Conservation (phyloP, 2,888 invertebrate genomes). For the Polylopha cassiicola region DNA sequence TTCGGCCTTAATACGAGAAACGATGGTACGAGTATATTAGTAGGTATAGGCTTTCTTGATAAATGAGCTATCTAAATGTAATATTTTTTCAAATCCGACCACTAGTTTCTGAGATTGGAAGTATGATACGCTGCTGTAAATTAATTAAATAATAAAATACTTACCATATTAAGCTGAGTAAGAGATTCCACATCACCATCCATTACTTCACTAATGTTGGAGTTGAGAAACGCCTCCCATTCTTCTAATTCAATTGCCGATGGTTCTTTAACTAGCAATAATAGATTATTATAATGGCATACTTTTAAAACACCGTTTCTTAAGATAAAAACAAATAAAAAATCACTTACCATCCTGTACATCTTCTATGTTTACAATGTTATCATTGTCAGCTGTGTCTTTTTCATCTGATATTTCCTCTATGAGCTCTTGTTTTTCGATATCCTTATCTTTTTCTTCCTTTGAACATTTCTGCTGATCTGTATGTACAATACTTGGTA, state of each 20-base stretch:
- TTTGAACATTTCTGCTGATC: constrained; percentile 53
- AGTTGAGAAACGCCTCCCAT: constrained; percentile 89
- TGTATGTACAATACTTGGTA: constrained; percentile 43
- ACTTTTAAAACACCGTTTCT: too few species aligned
- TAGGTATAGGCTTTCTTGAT: too few species aligned
- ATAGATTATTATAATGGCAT: too few species aligned
- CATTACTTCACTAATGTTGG: constrained; percentile 89
- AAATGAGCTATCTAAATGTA: too few species aligned
- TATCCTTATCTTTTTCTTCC: constrained; percentile 64
- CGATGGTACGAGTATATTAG: too few species aligned
- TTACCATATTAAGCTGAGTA: constrained; percentile 81
- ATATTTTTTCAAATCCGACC: too few species aligned
- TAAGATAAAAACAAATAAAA: neutral
- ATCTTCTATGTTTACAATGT: constrained; percentile 46
- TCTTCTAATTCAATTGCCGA: constrained; percentile 89
- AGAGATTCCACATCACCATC: constrained; percentile 87
- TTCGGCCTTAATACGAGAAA: too few species aligned
- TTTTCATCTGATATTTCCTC: constrained; percentile 62
- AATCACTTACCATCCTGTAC: constrained; percentile 48
- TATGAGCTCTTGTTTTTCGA: constrained; percentile 65
- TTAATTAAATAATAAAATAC: constrained; percentile 29
- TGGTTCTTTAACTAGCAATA: constrained; percentile 63
- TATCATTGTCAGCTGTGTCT: constrained; percentile 63
- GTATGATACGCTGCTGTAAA: constrained; percentile 4
- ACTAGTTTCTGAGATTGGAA: neutral